These are phyloP conservation scores for Microdon myrmicae DNA, from an alignment of 2,888 invertebrate genomes.

Conservation along the genomic window DNA sequence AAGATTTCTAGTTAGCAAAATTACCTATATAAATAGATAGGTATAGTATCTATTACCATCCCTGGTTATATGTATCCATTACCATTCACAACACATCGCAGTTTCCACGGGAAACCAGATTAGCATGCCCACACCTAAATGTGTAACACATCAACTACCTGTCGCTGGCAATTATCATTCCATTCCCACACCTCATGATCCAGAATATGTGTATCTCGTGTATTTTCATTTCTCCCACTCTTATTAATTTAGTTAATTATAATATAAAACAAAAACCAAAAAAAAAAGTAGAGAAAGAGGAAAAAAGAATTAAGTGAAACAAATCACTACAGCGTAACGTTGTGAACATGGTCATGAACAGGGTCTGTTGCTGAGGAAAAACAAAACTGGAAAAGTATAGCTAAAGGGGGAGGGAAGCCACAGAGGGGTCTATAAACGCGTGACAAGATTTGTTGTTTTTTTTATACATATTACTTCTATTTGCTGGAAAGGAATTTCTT, in stretches of 20 bases:
- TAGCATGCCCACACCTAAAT: constrained; percentile 43
- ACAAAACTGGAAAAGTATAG: too few species aligned
- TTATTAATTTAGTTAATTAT: constrained; percentile 35
- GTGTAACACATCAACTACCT: constrained; percentile 42
- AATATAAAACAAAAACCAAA: constrained; percentile 24
- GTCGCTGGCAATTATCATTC: constrained; percentile 45
- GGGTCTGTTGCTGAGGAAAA: constrained; percentile 2
- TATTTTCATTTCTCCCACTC: constrained; percentile 24
- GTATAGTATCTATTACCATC: too few species aligned
- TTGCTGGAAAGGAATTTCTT: too few species aligned
- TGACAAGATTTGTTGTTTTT: too few species aligned
- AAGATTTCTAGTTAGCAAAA: neutral
- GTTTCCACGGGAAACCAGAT: constrained; percentile 23
- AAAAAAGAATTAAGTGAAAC: constrained; percentile 17
- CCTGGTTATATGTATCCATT: constrained; percentile 2
- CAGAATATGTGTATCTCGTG: constrained; percentile 23
- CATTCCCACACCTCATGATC: constrained; percentile 44
- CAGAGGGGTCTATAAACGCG: too few species aligned
- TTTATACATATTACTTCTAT: too few species aligned
- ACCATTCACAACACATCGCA: constrained; percentile 1
- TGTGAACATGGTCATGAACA: constrained; percentile 26
- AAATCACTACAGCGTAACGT: constrained; percentile 30
- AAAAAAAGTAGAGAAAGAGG: too few species aligned
- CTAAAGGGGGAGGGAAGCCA: too few species aligned
- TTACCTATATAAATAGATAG: neutral